Evolutionary conservation across 2,113 vertebrate genomes (phyloP), one percentile per base, ranked within the genome.

Genomic region (Arizona elegans): DNA sequence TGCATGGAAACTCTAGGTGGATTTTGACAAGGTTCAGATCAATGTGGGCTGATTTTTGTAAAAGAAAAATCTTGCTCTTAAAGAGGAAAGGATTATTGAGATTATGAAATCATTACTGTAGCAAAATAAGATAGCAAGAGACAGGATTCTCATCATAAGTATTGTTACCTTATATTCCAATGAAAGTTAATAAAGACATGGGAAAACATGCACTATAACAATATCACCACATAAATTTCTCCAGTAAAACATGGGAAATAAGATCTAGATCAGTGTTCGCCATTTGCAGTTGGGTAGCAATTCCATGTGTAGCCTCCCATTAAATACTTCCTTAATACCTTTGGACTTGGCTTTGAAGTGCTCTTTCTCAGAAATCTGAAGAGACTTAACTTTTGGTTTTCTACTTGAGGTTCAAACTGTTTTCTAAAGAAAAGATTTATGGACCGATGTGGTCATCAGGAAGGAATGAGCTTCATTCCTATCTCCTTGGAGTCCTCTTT

Each of bases 401-500:
- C 33, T 65, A 75, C 59, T 43, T 54, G 50, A 10, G 50, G 86
- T 54, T 92, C 33, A 87, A 23, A 53, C 50, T 70, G 23, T 29
- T 92, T 92, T 81, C 85, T 81, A 56, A 88, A 50, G 43, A 86
- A 55, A 89, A 75, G 87, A 89, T 88, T 92, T 92, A 55, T 88
- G 59, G 33, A 53, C 15, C 56, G n/a, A 87, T 92, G 87, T 87
- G 59, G 29, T 53, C 86, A 75, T 38, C 52, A 88, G 50, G 87
- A 70, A 92, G 86, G 47, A 88, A 88, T 54, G 86, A 88, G 58
- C 13, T 92, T 92, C 91, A 88, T 92, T 70, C 86, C n/a, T 26
- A 54, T 87, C 58, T 92, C 86, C 75, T 92, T 88, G 58, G 86
- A 70, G 91, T 88, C 91, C 86, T 65, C 86, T 70, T 92, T 88